A percentile compares a stretch with the other conserved stretches of the same genome.
Evolutionary conservation across 2,113 vertebrate genomes (phyloP).

Genomic region (Neolamprologus variostigma): DNA sequence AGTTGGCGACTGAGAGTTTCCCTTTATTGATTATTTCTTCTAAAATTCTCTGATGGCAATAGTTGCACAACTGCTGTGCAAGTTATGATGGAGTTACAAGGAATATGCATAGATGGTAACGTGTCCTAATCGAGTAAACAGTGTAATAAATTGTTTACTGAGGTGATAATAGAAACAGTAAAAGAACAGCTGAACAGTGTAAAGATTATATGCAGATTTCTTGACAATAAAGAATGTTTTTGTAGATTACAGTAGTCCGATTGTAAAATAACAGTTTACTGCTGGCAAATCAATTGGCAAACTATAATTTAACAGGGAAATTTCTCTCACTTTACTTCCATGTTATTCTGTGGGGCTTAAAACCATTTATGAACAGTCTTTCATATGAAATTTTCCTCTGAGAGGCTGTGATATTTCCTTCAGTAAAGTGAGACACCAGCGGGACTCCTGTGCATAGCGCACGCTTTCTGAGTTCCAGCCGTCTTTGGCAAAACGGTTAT

Average conservation of each 20-base stretch:
- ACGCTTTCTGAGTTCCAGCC: background rate
- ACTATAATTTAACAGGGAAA: background rate
- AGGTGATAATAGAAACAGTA: no score
- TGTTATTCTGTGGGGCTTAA: background rate
- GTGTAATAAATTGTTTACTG: no score
- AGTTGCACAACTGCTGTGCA: background rate
- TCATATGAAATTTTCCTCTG: background rate
- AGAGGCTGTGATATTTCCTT: background rate
- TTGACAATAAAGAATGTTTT: background rate
- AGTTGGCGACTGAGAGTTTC: rapidly evolving
- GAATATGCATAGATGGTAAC: background rate
- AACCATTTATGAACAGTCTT: background rate
- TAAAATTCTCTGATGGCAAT: background rate
- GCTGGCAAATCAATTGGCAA: background rate
- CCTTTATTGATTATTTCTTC: no score
- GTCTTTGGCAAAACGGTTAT: background rate
- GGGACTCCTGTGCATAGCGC: background rate
- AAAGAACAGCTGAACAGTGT: no score
- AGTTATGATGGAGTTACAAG: background rate
- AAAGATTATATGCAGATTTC: no score
- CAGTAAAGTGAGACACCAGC: background rate
- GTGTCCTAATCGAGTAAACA: background rate
- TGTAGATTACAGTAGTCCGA: background rate
- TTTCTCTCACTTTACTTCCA: background rate
- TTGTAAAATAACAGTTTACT: background rate